Evolutionary conservation across 2,113 vertebrate species (phyloP), one percentile per base, ranked within the genome.

Genomic region (Cervus canadensis): DNA sequence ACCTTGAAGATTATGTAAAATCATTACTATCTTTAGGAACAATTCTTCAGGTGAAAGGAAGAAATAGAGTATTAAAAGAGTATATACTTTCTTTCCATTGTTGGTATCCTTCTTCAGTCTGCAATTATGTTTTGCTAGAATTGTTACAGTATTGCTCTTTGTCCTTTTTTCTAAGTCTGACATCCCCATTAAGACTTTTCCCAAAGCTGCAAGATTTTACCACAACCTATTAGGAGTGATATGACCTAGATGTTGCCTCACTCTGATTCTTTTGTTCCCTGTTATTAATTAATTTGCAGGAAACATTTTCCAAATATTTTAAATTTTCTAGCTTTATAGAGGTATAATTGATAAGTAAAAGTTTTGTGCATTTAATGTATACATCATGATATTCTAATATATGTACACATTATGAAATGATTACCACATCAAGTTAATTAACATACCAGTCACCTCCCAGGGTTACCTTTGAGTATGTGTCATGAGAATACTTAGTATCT

Each of bases 141-240:
- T 2, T 14, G 2, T 0, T 52, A 28, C 6, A 57, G 6, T 28
- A 36, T 4, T 1, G 2, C 7, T 30, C 6, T 60, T 56, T 43
- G 17, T 64, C 21, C 17, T 56, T 92, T 12, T 5, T 87, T 48
- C 56, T 57, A 45, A 74, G 45, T 8, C 54, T 81, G 7, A 76
- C 59, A 13, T 30, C 25, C 6, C 6, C 33, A 50, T 25, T 5
- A 14, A 19, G 6, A 48, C 8, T 92, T 43, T 60, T 21, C 2
- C 30, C 5, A 50, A 60, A 87, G 13, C 6, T 71, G 7, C 15
- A 26, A 33, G 4, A 10, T 84, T 25, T 43, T 62, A 59, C 16
- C n/a, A 10, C 43, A 84, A 25, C 21, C 52, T 56, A 3, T 13
- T 17, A 81, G 6, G 6, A 50, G 12, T 60, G 3, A 43, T 45